phyloP scores from a whole-genome alignment of 2,797 vertebrate species.

The Pelochelys cantorii region DNA sequence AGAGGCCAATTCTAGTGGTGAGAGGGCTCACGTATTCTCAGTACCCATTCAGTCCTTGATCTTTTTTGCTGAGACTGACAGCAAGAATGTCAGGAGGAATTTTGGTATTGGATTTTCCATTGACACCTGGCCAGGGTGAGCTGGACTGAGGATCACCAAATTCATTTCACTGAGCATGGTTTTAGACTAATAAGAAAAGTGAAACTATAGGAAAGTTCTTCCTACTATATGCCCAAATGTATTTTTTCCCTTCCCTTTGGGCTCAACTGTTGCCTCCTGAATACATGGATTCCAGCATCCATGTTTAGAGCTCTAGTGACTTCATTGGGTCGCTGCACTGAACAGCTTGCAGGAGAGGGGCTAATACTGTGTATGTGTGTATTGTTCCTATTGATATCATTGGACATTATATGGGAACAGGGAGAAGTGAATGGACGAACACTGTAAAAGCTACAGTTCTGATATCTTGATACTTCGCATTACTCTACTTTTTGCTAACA shows the following conservation, averaged over 20 bases:
- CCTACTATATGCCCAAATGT: rapidly evolving
- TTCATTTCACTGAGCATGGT: rapidly evolving
- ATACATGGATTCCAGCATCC: neutral
- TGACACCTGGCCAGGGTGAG: rapidly evolving
- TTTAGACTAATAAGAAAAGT: rapidly evolving
- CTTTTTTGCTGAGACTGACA: neutral
- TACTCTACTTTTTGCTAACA: neutral
- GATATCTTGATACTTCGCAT: conserved; percentile 53
- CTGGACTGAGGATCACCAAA: rapidly evolving
- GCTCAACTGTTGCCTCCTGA: neutral
- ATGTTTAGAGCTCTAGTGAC: conserved; percentile 38
- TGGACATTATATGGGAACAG: rapidly evolving
- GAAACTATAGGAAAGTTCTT: neutral
- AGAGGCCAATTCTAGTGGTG: no score
- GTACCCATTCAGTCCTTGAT: neutral
- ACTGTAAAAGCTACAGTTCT: conserved; percentile 5
- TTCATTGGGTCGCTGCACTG: conserved; percentile 57
- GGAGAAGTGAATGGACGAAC: conserved; percentile 53
- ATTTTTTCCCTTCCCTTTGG: rapidly evolving
- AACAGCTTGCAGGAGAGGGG: conserved; percentile 38
- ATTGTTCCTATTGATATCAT: conserved; percentile 54
- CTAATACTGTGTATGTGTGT: conserved; percentile 35
- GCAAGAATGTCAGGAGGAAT: neutral
- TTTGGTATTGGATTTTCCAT: neutral
- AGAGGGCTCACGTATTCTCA: neutral